Evolutionary conservation across 2,888 invertebrate genomes (phyloP).

Genomic region (Lasioglossum lativentre): DNA sequence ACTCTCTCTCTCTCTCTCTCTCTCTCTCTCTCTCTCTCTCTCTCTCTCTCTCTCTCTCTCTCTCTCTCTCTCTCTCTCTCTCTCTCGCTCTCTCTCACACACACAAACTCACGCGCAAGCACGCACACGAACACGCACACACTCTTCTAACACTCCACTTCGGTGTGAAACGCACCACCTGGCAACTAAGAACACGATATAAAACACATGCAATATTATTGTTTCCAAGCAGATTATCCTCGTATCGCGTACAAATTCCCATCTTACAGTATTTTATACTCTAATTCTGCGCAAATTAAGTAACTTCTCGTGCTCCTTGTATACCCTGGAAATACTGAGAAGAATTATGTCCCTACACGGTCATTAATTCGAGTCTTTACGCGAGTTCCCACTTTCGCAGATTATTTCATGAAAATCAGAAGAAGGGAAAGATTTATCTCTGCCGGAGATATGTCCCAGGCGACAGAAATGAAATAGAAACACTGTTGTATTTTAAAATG

Average conservation of each 20-base stretch:
- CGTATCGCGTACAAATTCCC: not conserved
- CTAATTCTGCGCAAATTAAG: not conserved
- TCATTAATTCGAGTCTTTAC: not conserved
- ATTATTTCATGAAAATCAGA: not conserved
- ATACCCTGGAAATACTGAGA: not conserved
- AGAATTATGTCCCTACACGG: not conserved
- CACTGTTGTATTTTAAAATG: not conserved
- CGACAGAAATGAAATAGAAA: too few species aligned
- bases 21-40: not conserved
- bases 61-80: too few species aligned
- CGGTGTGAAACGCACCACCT: not conserved
- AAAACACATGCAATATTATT: not conserved
- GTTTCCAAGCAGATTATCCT: not conserved
- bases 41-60: too few species aligned
- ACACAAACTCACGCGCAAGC: too few species aligned
- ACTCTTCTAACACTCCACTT: not conserved
- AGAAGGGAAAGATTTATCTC: not conserved
- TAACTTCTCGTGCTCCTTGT: not conserved
- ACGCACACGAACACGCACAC: too few species aligned
- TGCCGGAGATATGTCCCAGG: not conserved
- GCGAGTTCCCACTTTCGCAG: not conserved
- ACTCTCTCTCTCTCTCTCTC: not conserved
- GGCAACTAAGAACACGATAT: not conserved
- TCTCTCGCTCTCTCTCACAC: too few species aligned
- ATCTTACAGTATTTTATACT: not conserved